Evolutionary conservation across 2,888 invertebrate species (phyloP).

Genomic region (Proisotoma minuta): DNA sequence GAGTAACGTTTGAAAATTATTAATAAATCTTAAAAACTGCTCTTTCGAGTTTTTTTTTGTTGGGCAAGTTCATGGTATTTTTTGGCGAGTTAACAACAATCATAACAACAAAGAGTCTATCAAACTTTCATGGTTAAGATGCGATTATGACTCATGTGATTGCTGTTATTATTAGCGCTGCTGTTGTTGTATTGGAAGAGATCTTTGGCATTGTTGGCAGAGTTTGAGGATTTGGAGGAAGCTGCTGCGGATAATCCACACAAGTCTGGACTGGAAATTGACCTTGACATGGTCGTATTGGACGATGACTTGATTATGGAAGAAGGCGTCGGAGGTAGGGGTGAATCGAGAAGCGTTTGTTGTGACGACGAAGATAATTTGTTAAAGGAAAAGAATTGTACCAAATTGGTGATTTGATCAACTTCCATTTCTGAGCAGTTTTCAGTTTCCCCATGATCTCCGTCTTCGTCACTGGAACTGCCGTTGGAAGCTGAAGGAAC

Average conservation of each 20-base stretch:
- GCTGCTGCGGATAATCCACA: conserved; percentile 13
- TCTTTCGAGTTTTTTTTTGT: too few relatives aligned
- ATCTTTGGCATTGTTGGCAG: conserved; percentile 26
- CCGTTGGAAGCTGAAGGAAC: conserved; percentile 42
- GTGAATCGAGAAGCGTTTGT: background rate
- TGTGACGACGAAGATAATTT: background rate
- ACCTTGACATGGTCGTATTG: background rate
- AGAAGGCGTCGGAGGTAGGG: background rate
- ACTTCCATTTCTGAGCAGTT: conserved; percentile 56
- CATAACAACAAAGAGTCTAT: too few relatives aligned
- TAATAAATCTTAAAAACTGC: too few relatives aligned
- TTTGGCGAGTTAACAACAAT: too few relatives aligned
- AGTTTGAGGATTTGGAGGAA: conserved; percentile 9
- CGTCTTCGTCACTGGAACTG: conserved; percentile 39
- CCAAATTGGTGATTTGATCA: conserved; percentile 59
- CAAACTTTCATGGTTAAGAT: conserved; percentile 30
- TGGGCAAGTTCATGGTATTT: too few relatives aligned
- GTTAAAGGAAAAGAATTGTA: conserved; percentile 58
- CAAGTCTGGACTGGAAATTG: conserved; percentile 32
- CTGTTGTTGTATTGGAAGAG: conserved; percentile 18
- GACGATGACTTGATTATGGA: background rate
- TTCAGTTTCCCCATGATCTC: conserved; percentile 24
- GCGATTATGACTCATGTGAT: conserved; percentile 19
- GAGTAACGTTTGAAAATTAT: too few relatives aligned
- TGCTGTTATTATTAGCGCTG: conserved; percentile 7